Conservation (phyloP, 2,888 invertebrate species). For the Cryptus viduatorius region DNA sequence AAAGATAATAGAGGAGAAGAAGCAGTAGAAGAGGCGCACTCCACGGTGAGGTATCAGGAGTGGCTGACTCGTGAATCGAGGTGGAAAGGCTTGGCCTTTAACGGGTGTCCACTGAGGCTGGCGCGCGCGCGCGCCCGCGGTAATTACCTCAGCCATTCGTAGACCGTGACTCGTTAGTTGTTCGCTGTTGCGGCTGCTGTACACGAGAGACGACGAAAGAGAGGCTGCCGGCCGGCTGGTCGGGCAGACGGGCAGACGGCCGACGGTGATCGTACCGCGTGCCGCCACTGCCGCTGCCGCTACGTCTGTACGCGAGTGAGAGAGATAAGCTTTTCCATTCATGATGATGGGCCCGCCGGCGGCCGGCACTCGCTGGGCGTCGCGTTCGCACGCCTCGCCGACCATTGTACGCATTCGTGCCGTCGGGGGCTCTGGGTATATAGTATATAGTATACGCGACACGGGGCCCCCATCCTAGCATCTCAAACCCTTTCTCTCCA, state of each 20-base stretch:
- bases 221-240: slow-evolving; percentile 28
- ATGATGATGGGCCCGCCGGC: slow-evolving; percentile 74
- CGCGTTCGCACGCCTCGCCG: slow-evolving; percentile 73
- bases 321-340: slow-evolving; percentile 73
- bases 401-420: slow-evolving; percentile 64
- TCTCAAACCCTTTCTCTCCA: slow-evolving; percentile 35
- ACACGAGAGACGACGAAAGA: slow-evolving; percentile 28
- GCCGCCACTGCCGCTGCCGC: slow-evolving; percentile 14
- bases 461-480: slow-evolving; percentile 17
- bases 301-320: slow-evolving; percentile 61
- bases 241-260: slow-evolving; percentile 42
- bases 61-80: slow-evolving; percentile 71
- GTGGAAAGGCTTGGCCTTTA: slow-evolving; percentile 75
- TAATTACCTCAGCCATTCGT: slow-evolving; percentile 79
- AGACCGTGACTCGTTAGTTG: slow-evolving; percentile 80
- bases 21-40: background rate
- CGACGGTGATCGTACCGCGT: slow-evolving; percentile 44
- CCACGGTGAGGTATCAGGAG: slow-evolving; percentile 32
- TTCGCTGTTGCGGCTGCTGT: slow-evolving; percentile 63
- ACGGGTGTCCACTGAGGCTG: slow-evolving; percentile 74
- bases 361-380: slow-evolving; percentile 74
- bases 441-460: background rate
- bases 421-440: slow-evolving; percentile 2
- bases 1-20: slow-evolving; percentile 43
- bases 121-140: slow-evolving; percentile 62